Percentiles rank a stretch among this genome's conserved stretches.
Evolutionary conservation across 2,888 invertebrate species (phyloP).

Genomic region (Meteorus colon): DNA sequence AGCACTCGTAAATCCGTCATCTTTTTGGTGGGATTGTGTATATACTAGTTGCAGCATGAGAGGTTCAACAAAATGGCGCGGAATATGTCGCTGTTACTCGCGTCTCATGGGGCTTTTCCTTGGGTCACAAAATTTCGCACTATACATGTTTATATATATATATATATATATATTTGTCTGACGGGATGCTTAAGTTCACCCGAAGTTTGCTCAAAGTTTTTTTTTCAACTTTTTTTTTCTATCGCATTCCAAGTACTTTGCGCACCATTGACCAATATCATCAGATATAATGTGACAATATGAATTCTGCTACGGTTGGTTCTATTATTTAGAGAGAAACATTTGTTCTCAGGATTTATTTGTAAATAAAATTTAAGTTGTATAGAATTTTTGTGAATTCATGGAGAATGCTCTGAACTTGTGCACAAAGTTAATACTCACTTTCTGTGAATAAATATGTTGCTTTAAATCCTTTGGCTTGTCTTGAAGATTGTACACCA

Average conservation of each 20-base stretch:
- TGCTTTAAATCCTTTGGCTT: slow-evolving; percentile 90
- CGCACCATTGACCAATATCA: not conserved
- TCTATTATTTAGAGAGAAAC: not conserved
- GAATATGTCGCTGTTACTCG: slow-evolving; percentile 52
- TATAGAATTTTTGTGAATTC: no score
- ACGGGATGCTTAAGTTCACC: not conserved
- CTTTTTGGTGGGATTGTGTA: not conserved
- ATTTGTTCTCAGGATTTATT: not conserved
- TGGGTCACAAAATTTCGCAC: not conserved
- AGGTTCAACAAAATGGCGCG: slow-evolving; percentile 33
- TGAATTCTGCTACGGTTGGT: not conserved
- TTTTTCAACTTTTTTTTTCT: slow-evolving; percentile 34
- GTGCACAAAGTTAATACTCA: slow-evolving; percentile 74
- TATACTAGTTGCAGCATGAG: not conserved
- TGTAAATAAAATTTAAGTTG: not conserved
- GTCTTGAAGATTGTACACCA: slow-evolving; percentile 84
- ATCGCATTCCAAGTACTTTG: not conserved
- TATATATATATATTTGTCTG: not conserved
- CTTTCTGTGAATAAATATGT: slow-evolving; percentile 92
- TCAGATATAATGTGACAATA: not conserved
- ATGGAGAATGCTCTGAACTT: no score
- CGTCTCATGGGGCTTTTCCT: slow-evolving; percentile 14
- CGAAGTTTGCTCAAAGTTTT: slow-evolving; percentile 22
- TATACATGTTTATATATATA: not conserved
- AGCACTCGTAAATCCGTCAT: slow-evolving; percentile 57